Evolutionary conservation across 2,797 vertebrate species (phyloP).

Genomic region (Chelonia mydas): DNA sequence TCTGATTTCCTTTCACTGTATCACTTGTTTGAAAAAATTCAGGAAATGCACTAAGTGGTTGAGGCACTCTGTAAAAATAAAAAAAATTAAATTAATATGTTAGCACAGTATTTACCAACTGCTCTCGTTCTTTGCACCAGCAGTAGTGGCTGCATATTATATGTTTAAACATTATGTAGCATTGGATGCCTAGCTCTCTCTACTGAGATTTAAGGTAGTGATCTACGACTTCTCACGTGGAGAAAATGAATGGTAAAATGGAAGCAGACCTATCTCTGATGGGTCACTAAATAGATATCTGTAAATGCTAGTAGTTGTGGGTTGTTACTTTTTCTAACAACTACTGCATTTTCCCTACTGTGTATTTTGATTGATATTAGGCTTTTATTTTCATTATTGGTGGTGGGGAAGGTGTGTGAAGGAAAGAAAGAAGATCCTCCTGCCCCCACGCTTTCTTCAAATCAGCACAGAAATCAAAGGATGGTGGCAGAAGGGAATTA

Average conservation of each 20-base stretch:
- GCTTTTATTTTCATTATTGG: background rate
- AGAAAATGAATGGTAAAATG: background rate
- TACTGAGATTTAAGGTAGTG: background rate
- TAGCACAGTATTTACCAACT: background rate
- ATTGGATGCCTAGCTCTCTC: background rate
- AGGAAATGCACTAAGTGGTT: background rate
- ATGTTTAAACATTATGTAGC: background rate
- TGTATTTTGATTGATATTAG: background rate
- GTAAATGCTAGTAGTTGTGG: background rate
- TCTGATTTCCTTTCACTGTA: background rate
- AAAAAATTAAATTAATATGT: background rate
- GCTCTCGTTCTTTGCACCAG: background rate
- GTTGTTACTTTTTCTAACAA: background rate
- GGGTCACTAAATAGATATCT: background rate
- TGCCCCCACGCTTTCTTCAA: background rate
- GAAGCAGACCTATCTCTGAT: background rate
- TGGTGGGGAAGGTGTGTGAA: fast-evolving
- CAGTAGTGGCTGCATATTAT: background rate
- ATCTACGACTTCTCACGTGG: background rate
- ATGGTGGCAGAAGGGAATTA: background rate
- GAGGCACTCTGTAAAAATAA: background rate
- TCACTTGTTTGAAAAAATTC: background rate
- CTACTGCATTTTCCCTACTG: background rate
- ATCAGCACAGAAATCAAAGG: background rate
- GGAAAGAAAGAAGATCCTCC: background rate